A percentile compares a stretch with the other conserved stretches of the same genome.
Conservation (phyloP, 2,797 vertebrate genomes). For the Crypturellus tataupa region DNA sequence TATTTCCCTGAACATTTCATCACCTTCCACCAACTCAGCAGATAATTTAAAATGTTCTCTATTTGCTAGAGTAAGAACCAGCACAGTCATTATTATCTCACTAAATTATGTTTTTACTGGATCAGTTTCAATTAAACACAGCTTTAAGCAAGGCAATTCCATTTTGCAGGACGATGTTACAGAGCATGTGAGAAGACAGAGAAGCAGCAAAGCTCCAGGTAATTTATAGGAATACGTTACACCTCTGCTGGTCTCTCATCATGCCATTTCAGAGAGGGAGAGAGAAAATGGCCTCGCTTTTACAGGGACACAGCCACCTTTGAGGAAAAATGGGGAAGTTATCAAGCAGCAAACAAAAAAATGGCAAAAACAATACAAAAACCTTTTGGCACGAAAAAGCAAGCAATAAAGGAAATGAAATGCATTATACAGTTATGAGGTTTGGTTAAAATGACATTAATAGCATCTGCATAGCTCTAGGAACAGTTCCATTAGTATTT, state of each 20-base stretch:
- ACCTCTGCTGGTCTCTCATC: not conserved
- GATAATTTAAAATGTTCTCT: conserved; percentile 28
- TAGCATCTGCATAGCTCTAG: not conserved
- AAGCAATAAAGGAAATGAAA: not conserved
- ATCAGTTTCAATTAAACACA: conserved; percentile 62
- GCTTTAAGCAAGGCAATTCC: conserved; percentile 39
- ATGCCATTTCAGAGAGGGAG: not conserved
- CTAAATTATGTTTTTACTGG: conserved; percentile 44
- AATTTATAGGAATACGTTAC: not conserved
- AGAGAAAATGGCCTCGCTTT: not conserved
- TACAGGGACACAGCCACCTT: not conserved
- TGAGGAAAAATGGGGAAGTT: not conserved
- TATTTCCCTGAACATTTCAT: not conserved
- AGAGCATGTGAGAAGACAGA: not conserved
- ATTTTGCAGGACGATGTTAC: conserved; percentile 8
- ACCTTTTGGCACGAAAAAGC: not conserved
- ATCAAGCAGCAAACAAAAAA: not conserved
- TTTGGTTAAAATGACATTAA: not conserved
- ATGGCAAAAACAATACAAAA: not conserved
- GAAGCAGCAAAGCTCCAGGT: not conserved
- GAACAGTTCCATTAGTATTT: not conserved
- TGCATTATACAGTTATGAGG: not conserved
- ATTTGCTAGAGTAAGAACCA: not conserved
- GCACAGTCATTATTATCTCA: conserved; percentile 18
- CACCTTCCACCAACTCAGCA: not conserved